phyloP scores from a whole-genome alignment of 2,113 vertebrate genomes.

The Proteles cristata region DNA sequence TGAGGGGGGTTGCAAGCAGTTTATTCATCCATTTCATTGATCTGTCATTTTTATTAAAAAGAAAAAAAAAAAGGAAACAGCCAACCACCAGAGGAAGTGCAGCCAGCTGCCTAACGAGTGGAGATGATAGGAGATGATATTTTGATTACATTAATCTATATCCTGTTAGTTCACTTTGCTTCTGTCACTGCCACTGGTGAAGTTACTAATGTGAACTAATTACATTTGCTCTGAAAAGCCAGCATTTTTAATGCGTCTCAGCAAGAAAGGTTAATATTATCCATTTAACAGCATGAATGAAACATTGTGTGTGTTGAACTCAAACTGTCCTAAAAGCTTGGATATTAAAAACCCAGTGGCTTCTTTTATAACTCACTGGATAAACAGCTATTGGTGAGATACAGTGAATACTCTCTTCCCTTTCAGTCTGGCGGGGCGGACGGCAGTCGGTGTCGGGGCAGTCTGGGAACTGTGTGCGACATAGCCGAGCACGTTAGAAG shows the following conservation, averaged over 20 bases:
- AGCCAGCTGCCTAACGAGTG: constrained; percentile 38
- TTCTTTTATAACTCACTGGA: constrained; percentile 55
- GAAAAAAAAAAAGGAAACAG: constrained; percentile 16
- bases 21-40: constrained; percentile 60
- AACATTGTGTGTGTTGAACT: constrained; percentile 58
- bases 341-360: constrained; percentile 59
- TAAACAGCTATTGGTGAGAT: constrained; percentile 57
- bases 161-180: constrained; percentile 65
- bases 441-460: rapidly evolving
- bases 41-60: constrained; percentile 71
- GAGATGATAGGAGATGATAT: constrained; percentile 67
- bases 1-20: constrained; percentile 20
- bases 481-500: neutral
- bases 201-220: constrained; percentile 78
- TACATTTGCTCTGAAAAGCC: constrained; percentile 76
- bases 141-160: constrained; percentile 75
- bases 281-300: constrained; percentile 78
- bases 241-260: constrained; percentile 73
- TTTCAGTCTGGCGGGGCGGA: neutral
- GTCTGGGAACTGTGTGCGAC: neutral
- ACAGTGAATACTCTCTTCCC: neutral
- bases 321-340: constrained; percentile 63
- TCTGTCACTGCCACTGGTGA: constrained; percentile 52
- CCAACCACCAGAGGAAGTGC: constrained; percentile 27
- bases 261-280: constrained; percentile 74